Base-by-base conservation (phyloP, 1,140 invertebrate species). In the Bombus soroeensis region DNA sequence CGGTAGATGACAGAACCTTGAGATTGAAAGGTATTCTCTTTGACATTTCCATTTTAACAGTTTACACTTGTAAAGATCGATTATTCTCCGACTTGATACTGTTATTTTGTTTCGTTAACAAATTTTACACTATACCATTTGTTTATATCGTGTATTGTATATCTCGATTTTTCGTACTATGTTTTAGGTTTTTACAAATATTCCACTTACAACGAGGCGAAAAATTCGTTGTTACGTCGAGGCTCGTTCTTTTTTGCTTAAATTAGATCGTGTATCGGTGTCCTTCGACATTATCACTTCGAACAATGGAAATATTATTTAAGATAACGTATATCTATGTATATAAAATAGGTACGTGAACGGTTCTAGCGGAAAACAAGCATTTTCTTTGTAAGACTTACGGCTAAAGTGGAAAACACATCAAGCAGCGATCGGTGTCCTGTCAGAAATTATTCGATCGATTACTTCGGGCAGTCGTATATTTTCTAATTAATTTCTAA, bases 1-100 rank as follows among this genome's bases (percentile, higher is more conserved):
- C 94, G 91, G 88, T 96, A 91, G 94, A 98, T 95, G 95, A 97
- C 75, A 97, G 97, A 92, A 97, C 97, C 74, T 94, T 98, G 2
- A 94, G 98, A 88, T 95, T 98, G 0, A 98, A 98, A 97, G 98
- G 98, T 98, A 96, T 72, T 22, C 0, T 10, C 75, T 66, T 68
- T 9, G 15, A 22, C 32, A 34, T 68, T 22, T 9, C 13, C 32
- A 25, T 39, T 39, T 74, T 18, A 2, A 22, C 13, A 0, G 28
- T 68, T 43, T 80, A 62, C 6, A 32, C 8, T 57, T 39, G 28
- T 5, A 41, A 32, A 32, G 34, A 41, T 9, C 39, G 25, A 72
- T 41, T 28, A 28, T 6, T 62, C 82, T 39, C 37, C 0, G 41
- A 59, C 10, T n/a, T 12, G 2, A 9, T 25, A 25, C 2, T 25